Evolutionary conservation across 2,888 invertebrate species (phyloP).

Genomic region (Clusia tigrina): DNA sequence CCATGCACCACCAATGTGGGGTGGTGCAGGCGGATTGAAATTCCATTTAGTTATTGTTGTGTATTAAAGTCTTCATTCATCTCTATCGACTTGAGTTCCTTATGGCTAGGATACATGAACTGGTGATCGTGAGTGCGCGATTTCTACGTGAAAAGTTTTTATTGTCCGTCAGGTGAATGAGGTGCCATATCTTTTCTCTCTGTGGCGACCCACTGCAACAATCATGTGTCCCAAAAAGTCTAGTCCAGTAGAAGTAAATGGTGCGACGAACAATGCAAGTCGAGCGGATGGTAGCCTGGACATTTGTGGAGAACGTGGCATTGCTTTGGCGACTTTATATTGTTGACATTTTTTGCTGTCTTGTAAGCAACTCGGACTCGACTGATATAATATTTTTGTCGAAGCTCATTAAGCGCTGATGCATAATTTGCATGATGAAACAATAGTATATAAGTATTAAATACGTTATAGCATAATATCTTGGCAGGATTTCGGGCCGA

Average conservation of each 20-base stretch:
- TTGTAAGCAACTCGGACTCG: neutral
- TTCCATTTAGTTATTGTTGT: neutral
- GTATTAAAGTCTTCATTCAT: neutral
- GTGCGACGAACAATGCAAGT: neutral
- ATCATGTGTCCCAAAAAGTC: neutral
- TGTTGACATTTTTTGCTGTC: neutral
- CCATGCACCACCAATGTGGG: neutral
- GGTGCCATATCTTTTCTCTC: neutral
- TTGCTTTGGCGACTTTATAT: neutral
- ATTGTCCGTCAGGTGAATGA: neutral
- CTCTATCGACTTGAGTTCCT: neutral
- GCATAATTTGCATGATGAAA: neutral
- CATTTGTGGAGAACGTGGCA: neutral
- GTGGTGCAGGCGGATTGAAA: neutral
- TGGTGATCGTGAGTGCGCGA: neutral
- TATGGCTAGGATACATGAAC: neutral
- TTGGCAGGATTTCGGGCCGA: neutral
- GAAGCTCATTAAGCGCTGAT: neutral
- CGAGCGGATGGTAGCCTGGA: neutral
- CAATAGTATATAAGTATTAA: neutral
- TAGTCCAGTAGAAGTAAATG: neutral
- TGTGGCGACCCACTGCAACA: neutral
- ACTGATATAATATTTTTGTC: neutral
- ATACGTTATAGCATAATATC: neutral
- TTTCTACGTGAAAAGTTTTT: neutral